Base-by-base conservation (phyloP, 2,113 vertebrate genomes). In the Anarhynchus alexandrinus region DNA sequence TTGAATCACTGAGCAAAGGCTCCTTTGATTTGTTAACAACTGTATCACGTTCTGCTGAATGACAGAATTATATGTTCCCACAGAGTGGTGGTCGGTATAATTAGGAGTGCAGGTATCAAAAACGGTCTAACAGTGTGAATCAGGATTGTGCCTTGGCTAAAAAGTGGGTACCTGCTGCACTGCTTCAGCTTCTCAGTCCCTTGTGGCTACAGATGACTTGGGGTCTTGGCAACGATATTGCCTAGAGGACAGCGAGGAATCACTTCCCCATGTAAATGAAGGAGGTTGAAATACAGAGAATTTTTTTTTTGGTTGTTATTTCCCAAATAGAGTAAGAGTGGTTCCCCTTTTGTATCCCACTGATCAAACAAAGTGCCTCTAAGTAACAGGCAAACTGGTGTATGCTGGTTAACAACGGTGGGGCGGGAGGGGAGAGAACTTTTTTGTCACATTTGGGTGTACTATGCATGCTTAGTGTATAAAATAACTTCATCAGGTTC, bases 401-500 rank as follows among this genome's bases (percentile, higher is more conserved):
- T 38, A 0, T 79, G 7, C 27, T 66, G 9, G 10, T 67, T 59
- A 67, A 45, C 11, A 54, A 4, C 3, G 1, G 22, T 12, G 22
- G 11, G 59, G n/a, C 11, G 40, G n/a, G 59, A 6, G 7, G 23
- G 22, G 26, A 26, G 51, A 12, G 1, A 47, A 30, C 5, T 43
- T 8, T 6, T 76, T 7, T 55, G 23, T 70, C 32, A 72, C 14
- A 51, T 76, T 38, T 71, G 17, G 47, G 27, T 30, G 8, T 64
- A 20, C 61, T 29, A 4, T 64, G 26, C 38, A 6, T 64, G 6
- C 47, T 84, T 81, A 52, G 17, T 59, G 70, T 62, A 59, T 34
- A 92, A 96, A 93, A 62, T 78, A 42, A 92, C 66, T 86, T 62
- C 70, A 9, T 51, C 67, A 79, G 82, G 67, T 80, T 69, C 27